Base-by-base conservation (phyloP, 2,113 vertebrate species). In the Emydocephalus ijimae region DNA sequence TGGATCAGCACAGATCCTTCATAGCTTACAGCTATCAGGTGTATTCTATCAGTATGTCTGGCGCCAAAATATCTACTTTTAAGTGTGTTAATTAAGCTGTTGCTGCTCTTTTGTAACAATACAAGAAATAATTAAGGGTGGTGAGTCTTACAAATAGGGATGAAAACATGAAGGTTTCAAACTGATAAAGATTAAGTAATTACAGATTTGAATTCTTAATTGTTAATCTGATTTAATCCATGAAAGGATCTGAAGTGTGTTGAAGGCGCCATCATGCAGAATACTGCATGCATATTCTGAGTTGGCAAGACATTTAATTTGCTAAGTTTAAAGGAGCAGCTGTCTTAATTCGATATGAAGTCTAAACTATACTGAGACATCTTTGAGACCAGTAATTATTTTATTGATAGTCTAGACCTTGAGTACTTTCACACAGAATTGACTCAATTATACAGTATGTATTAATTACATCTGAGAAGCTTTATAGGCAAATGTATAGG, bases 161-260 rank as follows among this genome's bases (percentile, higher is more conserved):
- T 26, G 29, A 61, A 86, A 61, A 48, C 43, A 61, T 87, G 85
- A 61, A 14, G 55, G n/a, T 52, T 92, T 90, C 59, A 52, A 90
- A 92, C 52, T 90, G 20, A 55, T 86, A 85, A 85, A 74, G 85
- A 85, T n/a, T 45, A 85, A 89, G 89, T 92, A 89, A 92, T 85
- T 69, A 59, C 69, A 92, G 69, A 89, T 89, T 85, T 85, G 54
- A 85, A 48, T 59, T 85, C 55, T 59, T 34, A 89, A 57, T 43
- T 59, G 26, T 85, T 85, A 92, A 92, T 92, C 86, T 52, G 45
- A 64, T 92, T 88, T 88, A 88, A 92, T 85, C 54, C 88, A 50
- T 81, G 52, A 74, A 92, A 92, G 52, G 88, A 85, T 92, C 89
- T 92, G 39, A 18, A 50, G 29, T 85, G 21, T 50, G 54, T 61